These are phyloP conservation scores for Acanthosepion lycidas DNA, from an alignment of 2,888 invertebrate species.

Conservation along the genomic window DNA sequence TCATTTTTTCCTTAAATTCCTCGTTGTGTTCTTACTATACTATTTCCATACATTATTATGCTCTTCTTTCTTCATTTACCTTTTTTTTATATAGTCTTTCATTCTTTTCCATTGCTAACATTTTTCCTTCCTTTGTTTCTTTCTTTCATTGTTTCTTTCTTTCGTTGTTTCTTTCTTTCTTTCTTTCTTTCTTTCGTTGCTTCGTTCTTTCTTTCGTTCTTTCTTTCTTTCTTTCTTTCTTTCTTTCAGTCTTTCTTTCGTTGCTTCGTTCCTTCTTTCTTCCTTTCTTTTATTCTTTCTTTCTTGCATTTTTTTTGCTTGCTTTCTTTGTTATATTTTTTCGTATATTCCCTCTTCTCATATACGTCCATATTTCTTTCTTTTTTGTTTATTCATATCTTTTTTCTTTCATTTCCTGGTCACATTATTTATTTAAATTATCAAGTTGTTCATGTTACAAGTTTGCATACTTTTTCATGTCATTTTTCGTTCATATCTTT, in stretches of 20 bases:
- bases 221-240: not conserved
- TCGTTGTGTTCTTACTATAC: too few species aligned
- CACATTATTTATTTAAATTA: not conserved
- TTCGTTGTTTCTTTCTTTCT: not conserved
- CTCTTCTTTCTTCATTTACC: too few species aligned
- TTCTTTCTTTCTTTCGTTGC: not conserved
- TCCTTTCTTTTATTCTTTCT: too few species aligned
- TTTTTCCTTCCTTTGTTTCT: not conserved
- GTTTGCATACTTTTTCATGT: too few species aligned
- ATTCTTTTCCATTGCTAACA: too few species aligned
- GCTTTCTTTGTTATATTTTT: not conserved
- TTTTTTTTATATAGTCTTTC: too few species aligned
- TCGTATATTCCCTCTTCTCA: not conserved
- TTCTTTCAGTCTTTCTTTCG: not conserved
- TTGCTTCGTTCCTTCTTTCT: not conserved
- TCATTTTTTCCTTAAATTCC: too few species aligned
- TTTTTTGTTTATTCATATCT: not conserved
- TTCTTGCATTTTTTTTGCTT: too few species aligned
- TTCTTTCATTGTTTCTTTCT: not conserved
- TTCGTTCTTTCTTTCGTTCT: not conserved
- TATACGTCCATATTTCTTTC: not conserved
- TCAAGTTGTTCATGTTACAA: too few species aligned
- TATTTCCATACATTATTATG: too few species aligned
- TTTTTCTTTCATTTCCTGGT: not conserved
- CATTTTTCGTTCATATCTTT: too few species aligned